Evolutionary conservation across 2,888 invertebrate species (phyloP).

Genomic region (Tupiocoris notatus): DNA sequence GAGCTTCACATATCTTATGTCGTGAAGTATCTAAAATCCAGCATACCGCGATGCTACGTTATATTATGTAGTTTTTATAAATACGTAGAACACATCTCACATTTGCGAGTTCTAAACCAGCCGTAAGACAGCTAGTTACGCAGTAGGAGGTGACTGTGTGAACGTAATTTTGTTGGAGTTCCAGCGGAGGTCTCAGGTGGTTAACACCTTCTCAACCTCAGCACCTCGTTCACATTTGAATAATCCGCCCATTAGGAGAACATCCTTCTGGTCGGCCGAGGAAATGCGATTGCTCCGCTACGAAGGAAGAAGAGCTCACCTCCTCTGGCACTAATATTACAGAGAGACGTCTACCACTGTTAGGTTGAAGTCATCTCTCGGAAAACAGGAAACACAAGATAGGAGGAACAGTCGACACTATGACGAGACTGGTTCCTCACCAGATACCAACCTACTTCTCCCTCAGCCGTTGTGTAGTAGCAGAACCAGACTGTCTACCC

Average conservation of each 20-base stretch:
- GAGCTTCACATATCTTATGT: no score
- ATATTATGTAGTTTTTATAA: no score
- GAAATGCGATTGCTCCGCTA: no score
- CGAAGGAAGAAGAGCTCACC: background rate
- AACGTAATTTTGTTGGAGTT: background rate
- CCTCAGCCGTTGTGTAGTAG: no score
- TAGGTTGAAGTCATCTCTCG: background rate
- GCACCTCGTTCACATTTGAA: conserved; percentile 24
- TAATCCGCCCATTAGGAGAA: conserved; percentile 38
- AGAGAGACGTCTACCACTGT: background rate
- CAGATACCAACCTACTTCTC: no score
- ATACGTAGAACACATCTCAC: no score
- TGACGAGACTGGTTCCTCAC: background rate
- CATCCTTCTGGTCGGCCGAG: conserved; percentile 13
- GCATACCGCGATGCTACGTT: no score
- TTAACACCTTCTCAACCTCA: conserved; percentile 26
- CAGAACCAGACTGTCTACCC: background rate
- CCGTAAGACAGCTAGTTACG: no score
- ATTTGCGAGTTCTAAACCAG: no score
- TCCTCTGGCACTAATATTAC: background rate
- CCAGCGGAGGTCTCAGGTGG: conserved; percentile 24
- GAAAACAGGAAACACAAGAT: background rate
- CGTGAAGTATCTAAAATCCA: no score
- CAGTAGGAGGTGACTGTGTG: background rate
- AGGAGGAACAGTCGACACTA: background rate